A percentile compares a stretch with the other conserved stretches of the same genome.
Conservation (phyloP, 2,888 invertebrate genomes). For the Strigamia transsilvanica region DNA sequence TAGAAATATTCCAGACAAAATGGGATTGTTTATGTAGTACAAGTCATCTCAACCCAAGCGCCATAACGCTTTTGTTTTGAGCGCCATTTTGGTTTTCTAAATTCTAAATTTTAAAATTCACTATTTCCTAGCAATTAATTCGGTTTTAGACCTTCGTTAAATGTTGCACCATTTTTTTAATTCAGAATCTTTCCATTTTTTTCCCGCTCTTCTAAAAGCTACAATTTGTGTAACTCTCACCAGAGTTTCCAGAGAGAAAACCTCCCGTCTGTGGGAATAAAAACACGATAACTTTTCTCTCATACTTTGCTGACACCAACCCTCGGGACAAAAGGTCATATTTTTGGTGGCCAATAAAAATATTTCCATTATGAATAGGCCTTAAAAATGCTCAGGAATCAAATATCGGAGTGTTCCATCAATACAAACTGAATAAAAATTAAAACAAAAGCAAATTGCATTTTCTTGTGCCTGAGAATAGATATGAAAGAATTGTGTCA, state of each 20-base stretch:
- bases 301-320: slow-evolving; percentile 33
- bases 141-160: neutral
- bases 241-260: slow-evolving; percentile 4
- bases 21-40: neutral
- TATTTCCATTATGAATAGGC: neutral
- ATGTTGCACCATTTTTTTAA: neutral
- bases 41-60: too few relatives aligned
- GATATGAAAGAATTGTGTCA: slow-evolving; percentile 1
- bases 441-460: slow-evolving; percentile 9
- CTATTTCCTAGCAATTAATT: neutral
- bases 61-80: neutral
- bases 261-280: slow-evolving; percentile 11
- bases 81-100: neutral
- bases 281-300: slow-evolving; percentile 28
- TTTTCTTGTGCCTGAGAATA: neutral
- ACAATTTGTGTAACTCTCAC: slow-evolving; percentile 25
- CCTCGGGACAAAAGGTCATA: slow-evolving; percentile 28
- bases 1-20: neutral
- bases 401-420: neutral
- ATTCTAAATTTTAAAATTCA: too few relatives aligned
- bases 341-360: neutral
- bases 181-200: neutral
- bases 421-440: neutral
- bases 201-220: slow-evolving; percentile 16
- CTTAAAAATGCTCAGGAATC: neutral